Conservation (phyloP, 2,888 invertebrate genomes). For the Drosophila barbarae region DNA sequence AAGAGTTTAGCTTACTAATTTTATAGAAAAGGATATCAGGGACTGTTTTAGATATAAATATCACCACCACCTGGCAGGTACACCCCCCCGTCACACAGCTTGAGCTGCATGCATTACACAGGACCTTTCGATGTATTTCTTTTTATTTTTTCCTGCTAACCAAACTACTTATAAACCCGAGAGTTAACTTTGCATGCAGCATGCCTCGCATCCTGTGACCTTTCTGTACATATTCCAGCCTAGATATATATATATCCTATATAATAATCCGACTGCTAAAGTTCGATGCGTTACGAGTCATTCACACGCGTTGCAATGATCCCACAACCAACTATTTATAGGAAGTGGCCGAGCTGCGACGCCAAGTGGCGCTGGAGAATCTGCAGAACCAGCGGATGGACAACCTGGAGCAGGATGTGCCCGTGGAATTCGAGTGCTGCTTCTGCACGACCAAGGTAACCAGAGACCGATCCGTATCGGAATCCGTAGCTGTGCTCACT, state of each 20-base stretch:
- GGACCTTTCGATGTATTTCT: not conserved
- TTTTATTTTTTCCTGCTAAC: slow-evolving; percentile 14
- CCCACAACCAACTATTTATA: slow-evolving; percentile 73
- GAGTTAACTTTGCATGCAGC: slow-evolving; percentile 24
- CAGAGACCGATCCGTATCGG: slow-evolving; percentile 17
- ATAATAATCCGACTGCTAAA: slow-evolving; percentile 31
- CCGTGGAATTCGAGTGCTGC: slow-evolving; percentile 98
- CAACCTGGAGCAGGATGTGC: slow-evolving; percentile 91
- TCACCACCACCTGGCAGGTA: slow-evolving; percentile 6
- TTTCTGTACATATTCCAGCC: slow-evolving; percentile 21
- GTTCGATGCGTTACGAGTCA: slow-evolving; percentile 45
- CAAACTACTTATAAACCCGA: slow-evolving; percentile 15
- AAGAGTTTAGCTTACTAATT: not conserved
- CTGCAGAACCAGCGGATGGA: slow-evolving; percentile 80
- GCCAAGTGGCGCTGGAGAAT: slow-evolving; percentile 80
- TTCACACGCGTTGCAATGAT: slow-evolving; percentile 57
- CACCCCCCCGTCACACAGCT: slow-evolving; percentile 21
- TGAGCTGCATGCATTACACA: slow-evolving; percentile 18
- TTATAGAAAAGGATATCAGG: too few relatives aligned
- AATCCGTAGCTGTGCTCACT: slow-evolving; percentile 25
- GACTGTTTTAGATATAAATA: not conserved
- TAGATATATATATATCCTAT: slow-evolving; percentile 8
- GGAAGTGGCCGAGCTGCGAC: slow-evolving; percentile 80
- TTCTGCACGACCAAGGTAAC: slow-evolving; percentile 95
- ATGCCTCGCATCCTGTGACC: slow-evolving; percentile 20